Percentiles rank a stretch among this genome's conserved stretches.
Conservation (phyloP, 2,888 invertebrate genomes). For the Drymonia ruficornis region DNA sequence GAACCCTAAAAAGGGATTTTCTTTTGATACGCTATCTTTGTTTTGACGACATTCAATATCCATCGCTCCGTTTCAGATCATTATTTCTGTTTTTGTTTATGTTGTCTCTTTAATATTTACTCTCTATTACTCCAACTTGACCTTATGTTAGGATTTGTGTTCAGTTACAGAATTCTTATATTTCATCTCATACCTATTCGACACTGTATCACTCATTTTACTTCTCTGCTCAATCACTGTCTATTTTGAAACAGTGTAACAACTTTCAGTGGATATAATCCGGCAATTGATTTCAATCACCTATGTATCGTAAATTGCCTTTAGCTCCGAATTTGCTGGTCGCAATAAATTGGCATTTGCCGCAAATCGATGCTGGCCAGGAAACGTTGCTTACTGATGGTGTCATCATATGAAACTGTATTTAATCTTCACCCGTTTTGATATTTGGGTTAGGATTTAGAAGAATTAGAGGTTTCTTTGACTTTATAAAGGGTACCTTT, state of each 20-base stretch:
- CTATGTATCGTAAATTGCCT: conserved; percentile 2
- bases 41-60: conserved; percentile 37
- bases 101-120: background rate
- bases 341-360: conserved; percentile 4
- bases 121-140: background rate
- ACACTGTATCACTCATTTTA: too few species aligned
- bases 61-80: conserved; percentile 13
- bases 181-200: too few species aligned
- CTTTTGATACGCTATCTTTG: conserved; percentile 12
- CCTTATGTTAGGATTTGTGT: too few species aligned
- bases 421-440: background rate
- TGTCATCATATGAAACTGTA: background rate
- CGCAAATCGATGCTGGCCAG: conserved; percentile 2
- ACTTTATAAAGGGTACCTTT: too few species aligned
- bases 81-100: background rate
- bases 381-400: background rate
- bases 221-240: background rate
- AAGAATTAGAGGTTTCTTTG: too few species aligned
- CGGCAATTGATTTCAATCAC: conserved; percentile 6
- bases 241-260: background rate
- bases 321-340: background rate
- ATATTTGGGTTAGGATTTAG: background rate
- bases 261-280: background rate
- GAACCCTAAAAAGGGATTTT: background rate
- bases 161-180: too few species aligned